Evolutionary conservation across 1,140 invertebrate species (phyloP), one percentile per base, ranked within the genome.

Genomic region (Drosophila nasuta): DNA sequence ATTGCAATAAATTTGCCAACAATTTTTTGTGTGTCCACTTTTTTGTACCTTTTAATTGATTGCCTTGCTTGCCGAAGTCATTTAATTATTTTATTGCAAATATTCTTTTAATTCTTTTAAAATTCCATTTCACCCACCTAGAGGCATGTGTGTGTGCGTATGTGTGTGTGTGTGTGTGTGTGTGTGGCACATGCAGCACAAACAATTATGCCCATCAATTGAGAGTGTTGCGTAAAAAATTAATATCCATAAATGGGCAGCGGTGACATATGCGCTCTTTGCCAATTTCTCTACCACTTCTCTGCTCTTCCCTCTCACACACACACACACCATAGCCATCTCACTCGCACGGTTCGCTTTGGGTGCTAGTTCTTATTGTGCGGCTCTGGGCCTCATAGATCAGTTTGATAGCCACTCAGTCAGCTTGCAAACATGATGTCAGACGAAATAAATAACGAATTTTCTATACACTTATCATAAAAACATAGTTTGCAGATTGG

Each of bases 161-260:
- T 33, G 30, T 33, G 30, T 7, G 5, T 33, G 5, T 33, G 5
- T 46, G 45, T 17, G 30, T 7, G 5, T 33, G 5, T 33, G 5
- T 46, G 45, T 17, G 33, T 17, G 13, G 30, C 65, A 58, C 54
- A 48, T 51, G 60, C 13, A 75, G 33, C 56, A 81, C 56, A 81
- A 81, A 63, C 82, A 87, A 87, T 87, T 79, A 79, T 81, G 64
- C 52, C 71, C 71, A 76, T 87, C 82, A 87, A 87, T 87, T 87
- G 76, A 71, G 54, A 73, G 73, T 78, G 82, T 79, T 87, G 79
- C 79, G 87, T 82, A 64, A 82, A 82, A 79, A 87, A 76, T 86
- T 85, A 86, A 87, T 87, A 82, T 45, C 67, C 82, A 86, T 82
- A 87, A 86, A 79, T 73, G 82, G 41, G 58, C 71, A 70, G 54